A percentile compares a stretch with the other conserved stretches of the same genome.
phyloP scores from a whole-genome alignment of 2,113 vertebrate genomes.

The Psettodes erumei region DNA sequence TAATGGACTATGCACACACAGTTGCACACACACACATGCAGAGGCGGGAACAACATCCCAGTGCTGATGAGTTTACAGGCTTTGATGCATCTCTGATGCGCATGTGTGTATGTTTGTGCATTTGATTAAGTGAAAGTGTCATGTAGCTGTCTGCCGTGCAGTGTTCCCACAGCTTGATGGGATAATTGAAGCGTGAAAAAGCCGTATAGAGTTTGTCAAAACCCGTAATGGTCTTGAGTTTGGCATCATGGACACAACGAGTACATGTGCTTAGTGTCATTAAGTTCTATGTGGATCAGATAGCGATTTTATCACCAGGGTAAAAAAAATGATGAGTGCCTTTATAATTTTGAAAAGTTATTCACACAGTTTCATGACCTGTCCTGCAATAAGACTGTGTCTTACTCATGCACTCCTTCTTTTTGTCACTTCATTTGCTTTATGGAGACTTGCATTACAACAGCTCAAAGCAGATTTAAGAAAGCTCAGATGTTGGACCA shows the following conservation, averaged over 20 bases:
- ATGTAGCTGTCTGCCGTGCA: slow-evolving; percentile 49
- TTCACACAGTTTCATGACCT: slow-evolving; percentile 45
- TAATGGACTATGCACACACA: slow-evolving; percentile 69
- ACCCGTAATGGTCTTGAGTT: slow-evolving; percentile 57
- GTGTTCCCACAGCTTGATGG: slow-evolving; percentile 58
- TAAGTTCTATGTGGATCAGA: slow-evolving; percentile 33
- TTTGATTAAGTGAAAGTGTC: slow-evolving; percentile 57
- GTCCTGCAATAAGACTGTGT: slow-evolving; percentile 12
- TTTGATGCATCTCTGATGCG: slow-evolving; percentile 50
- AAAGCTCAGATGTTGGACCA: not conserved
- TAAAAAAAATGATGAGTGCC: slow-evolving; percentile 13
- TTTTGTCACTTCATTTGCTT: slow-evolving; percentile 14
- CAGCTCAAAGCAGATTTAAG: not conserved
- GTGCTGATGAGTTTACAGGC: slow-evolving; percentile 51
- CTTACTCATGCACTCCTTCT: not conserved
- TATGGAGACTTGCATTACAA: slow-evolving; percentile 5
- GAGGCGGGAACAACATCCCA: slow-evolving; percentile 26
- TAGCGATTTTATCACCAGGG: slow-evolving; percentile 45
- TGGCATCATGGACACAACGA: slow-evolving; percentile 43
- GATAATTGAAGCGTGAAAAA: slow-evolving; percentile 73
- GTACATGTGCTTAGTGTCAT: slow-evolving; percentile 55
- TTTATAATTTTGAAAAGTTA: slow-evolving; percentile 40
- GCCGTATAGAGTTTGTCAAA: slow-evolving; percentile 69
- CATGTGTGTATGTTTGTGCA: slow-evolving; percentile 48
- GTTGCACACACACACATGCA: slow-evolving; percentile 2